These are phyloP conservation scores for Liposcelis brunnea DNA, from an alignment of 2,888 invertebrate genomes.

Conservation along the genomic window DNA sequence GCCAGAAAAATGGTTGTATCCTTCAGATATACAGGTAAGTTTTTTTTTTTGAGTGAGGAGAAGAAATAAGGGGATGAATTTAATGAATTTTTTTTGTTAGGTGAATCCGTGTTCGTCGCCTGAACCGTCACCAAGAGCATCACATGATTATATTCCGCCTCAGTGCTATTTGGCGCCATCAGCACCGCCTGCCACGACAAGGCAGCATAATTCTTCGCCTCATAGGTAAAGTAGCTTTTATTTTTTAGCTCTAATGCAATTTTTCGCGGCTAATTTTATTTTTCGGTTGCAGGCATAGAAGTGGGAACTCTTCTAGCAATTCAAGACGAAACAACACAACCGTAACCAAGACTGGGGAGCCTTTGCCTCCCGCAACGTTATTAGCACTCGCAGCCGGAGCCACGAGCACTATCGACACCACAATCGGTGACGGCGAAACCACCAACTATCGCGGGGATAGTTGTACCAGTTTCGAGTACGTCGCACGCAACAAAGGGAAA, in stretches of 20 bases:
- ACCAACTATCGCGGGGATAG: constrained; percentile 45
- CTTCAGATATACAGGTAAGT: constrained; percentile 41
- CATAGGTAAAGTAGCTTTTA: constrained; percentile 1
- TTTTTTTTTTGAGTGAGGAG: constrained; percentile 15
- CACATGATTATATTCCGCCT: constrained; percentile 32
- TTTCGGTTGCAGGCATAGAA: constrained; percentile 12
- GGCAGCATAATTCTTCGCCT: constrained; percentile 3
- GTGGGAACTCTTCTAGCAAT: constrained; percentile 11
- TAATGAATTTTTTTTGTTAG: constrained; percentile 18
- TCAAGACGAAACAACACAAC: constrained; percentile 22
- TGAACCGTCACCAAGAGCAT: constrained; percentile 30
- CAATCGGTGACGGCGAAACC: constrained; percentile 27
- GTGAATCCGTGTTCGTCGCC: constrained; percentile 28
- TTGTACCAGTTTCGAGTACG: constrained; percentile 45
- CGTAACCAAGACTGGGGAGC: constrained; percentile 14
- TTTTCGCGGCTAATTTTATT: too few species aligned
- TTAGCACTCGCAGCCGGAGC: constrained; percentile 29
- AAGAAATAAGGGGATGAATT: constrained; percentile 24
- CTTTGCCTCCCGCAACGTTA: constrained; percentile 39
- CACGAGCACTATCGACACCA: constrained; percentile 29
- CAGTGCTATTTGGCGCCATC: constrained; percentile 26
- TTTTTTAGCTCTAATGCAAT: too few species aligned
- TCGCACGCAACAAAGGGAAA: constrained; percentile 31
- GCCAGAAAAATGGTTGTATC: constrained; percentile 41
- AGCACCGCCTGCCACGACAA: not conserved